Evolutionary conservation across 1,140 invertebrate species (phyloP).

Genomic region (Oscheius sp.): DNA sequence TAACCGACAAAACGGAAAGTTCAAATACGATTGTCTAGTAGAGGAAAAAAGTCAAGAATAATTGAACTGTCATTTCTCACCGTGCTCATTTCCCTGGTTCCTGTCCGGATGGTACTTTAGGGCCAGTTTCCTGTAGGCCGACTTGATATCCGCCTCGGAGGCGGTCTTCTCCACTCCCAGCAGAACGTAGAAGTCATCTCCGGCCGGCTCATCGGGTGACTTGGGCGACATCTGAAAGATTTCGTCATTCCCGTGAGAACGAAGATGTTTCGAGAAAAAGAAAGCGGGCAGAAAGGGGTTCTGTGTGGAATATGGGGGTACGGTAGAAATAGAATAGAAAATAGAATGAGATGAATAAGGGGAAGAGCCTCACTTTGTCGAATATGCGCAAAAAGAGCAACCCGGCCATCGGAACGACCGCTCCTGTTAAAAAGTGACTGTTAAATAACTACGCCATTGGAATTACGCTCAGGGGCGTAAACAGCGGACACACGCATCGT

Average conservation of each 20-base stretch:
- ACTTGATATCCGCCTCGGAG: slow-evolving; percentile 78
- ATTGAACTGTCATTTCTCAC: slow-evolving; percentile 32
- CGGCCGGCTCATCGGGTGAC: neutral
- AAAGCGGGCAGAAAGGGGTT: neutral
- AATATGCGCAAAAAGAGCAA: too few relatives aligned
- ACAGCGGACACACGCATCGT: too few relatives aligned
- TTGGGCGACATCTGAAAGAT: neutral
- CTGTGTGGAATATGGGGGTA: too few relatives aligned
- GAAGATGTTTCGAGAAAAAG: neutral
- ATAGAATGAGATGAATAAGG: too few relatives aligned
- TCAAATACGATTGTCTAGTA: too few relatives aligned
- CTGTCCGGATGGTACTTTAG: slow-evolving; percentile 58
- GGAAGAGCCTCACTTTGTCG: too few relatives aligned
- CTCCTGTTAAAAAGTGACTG: too few relatives aligned
- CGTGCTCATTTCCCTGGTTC: slow-evolving; percentile 54
- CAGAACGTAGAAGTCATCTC: slow-evolving; percentile 28
- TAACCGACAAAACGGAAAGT: too few relatives aligned
- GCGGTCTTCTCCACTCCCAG: slow-evolving; percentile 63
- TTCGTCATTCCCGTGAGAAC: neutral
- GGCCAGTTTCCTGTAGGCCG: slow-evolving; percentile 82
- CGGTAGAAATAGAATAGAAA: too few relatives aligned
- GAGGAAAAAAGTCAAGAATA: slow-evolving; percentile 9
- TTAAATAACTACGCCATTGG: too few relatives aligned
- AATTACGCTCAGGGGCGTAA: too few relatives aligned
- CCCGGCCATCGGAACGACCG: too few relatives aligned